These are phyloP conservation scores for Macroramphosus scolopax DNA, from an alignment of 2,797 vertebrate species.

Conservation along the genomic window DNA sequence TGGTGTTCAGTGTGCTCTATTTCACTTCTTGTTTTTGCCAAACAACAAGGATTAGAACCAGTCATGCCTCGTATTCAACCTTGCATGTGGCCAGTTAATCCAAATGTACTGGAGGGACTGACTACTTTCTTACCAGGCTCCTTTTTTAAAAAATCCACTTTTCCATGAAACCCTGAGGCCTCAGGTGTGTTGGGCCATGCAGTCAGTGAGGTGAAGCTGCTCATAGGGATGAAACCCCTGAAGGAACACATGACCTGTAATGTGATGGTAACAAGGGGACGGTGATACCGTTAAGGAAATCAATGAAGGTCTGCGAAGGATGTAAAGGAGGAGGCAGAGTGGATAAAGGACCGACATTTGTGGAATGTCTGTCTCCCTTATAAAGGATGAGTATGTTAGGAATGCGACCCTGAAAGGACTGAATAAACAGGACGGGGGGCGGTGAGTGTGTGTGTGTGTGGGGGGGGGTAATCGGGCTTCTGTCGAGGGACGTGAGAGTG, in stretches of 20 bases:
- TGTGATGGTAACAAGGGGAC: constrained; percentile 24
- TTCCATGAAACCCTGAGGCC: no score
- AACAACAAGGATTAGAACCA: constrained; percentile 30
- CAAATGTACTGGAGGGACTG: constrained; percentile 6
- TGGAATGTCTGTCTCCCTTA: constrained; percentile 68
- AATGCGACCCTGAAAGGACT: constrained; percentile 78
- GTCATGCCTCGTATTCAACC: constrained; percentile 7
- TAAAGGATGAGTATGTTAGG: constrained; percentile 72
- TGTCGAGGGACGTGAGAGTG: constrained; percentile 21
- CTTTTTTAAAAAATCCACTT: no score
- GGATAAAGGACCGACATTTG: constrained; percentile 53
- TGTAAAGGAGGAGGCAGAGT: constrained; percentile 21
- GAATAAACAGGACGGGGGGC: constrained; percentile 67
- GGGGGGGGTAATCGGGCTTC: constrained; percentile 10
- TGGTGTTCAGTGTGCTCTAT: constrained; percentile 19
- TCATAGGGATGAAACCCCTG: constrained; percentile 16
- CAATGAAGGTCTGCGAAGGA: constrained; percentile 25
- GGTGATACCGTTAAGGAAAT: constrained; percentile 18
- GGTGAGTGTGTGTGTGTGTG: not conserved
- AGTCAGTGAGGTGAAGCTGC: constrained; percentile 24
- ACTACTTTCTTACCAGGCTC: no score
- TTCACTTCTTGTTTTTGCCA: constrained; percentile 42
- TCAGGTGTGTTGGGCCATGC: constrained; percentile 1
- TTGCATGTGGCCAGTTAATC: constrained; percentile 13
- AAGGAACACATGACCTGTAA: constrained; percentile 15